These are phyloP conservation scores for Linepithema humile DNA, from an alignment of 1,140 invertebrate genomes.

Conservation along the genomic window DNA sequence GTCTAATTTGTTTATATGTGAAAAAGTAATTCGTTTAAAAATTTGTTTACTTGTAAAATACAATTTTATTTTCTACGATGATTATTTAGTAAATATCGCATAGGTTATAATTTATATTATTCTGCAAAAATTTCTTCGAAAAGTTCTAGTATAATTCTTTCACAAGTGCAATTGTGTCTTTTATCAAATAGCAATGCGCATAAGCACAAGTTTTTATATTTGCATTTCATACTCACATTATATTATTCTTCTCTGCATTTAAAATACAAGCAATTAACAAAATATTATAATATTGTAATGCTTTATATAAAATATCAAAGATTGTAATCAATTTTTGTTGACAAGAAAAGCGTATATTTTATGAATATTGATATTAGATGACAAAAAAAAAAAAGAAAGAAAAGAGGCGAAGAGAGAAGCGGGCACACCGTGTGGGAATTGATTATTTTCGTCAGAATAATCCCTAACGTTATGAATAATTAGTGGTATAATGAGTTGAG, in stretches of 20 bases:
- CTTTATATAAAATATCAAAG: not conserved
- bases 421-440: constrained; percentile 75
- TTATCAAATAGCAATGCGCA: no score
- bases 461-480: constrained; percentile 82
- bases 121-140: no score
- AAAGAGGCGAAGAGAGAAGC: constrained; percentile 52
- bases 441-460: constrained; percentile 79
- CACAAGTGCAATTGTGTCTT: no score
- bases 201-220: no score
- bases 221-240: no score
- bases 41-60: not conserved
- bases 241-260: no score
- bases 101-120: no score
- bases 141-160: no score
- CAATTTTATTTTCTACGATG: not conserved
- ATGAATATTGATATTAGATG: constrained; percentile 22
- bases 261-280: no score
- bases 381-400: constrained; percentile 60
- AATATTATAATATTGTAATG: no score
- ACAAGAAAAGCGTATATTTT: not conserved
- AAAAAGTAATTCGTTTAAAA: not conserved
- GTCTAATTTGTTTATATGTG: not conserved
- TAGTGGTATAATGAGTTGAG: constrained; percentile 85
- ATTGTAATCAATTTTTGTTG: not conserved
- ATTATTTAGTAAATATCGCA: no score